Evolutionary conservation across 2,888 invertebrate genomes (phyloP), one percentile per base, ranked within the genome.

Genomic region (Lymantria dispar): DNA sequence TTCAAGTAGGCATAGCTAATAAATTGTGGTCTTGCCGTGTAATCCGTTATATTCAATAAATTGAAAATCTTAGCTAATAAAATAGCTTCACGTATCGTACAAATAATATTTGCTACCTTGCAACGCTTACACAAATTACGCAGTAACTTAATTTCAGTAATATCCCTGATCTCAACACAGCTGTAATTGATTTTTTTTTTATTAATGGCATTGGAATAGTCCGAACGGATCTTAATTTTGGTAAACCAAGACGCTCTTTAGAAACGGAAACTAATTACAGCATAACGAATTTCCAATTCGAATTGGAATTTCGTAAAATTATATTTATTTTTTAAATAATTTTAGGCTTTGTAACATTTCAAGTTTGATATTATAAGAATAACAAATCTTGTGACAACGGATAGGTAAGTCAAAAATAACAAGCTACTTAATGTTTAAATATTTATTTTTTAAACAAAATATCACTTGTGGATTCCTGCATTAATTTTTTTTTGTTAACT

Each of bases 71-170:
- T 58, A 46, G 13, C 31, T 45, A 51, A 58, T 49, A 9, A 54
- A 62, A 59, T 59, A 54, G 46, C 39, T 47, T 45, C 58, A 52
- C 54, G 62, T 52, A 47, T 38, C 8, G 30, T 42, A 40, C n/a
- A 11, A 38, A 12, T 38, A 7, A 10, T 33, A 33, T 8, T 33
- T 33, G 33, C 8, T 33, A 33, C 3, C 8, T 38, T 38, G 38
- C 38, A 38, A 7, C n/a, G 11, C 38, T 38, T 36, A 36, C 36
- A 2, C 2, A 11, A 38, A 38, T 38, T 38, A n/a, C 38, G 38
- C n/a, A 38, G 38, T 38, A 38, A 7, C 12, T 38, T 38, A 38
- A 38, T 38, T 38, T 38, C 38, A 38, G 12, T 38, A 33, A 33
- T 33, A 33, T 33, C 8, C 3, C 12, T 38, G n/a, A 7, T 38